Evolutionary conservation across 2,888 invertebrate genomes (phyloP).

Genomic region (Chrysomela aeneicollis): DNA sequence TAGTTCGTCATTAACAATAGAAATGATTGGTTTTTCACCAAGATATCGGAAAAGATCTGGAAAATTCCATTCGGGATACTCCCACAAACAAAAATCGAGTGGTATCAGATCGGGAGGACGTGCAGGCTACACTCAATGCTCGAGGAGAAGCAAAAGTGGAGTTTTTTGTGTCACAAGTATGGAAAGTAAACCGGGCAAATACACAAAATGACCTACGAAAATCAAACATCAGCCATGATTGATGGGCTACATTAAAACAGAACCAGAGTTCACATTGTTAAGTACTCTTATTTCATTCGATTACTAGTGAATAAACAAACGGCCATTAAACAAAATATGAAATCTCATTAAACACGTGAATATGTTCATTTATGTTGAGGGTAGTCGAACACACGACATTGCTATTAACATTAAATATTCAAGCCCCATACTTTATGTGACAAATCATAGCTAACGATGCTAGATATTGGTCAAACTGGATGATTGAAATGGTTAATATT

Average conservation of each 20-base stretch:
- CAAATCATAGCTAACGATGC: slow-evolving; percentile 25
- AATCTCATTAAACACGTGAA: slow-evolving; percentile 28
- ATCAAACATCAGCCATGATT: no score
- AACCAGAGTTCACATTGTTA: background rate
- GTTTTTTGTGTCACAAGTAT: no score
- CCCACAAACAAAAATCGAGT: background rate
- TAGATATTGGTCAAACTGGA: slow-evolving; percentile 25
- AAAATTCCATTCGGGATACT: background rate
- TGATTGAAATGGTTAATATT: slow-evolving; percentile 18
- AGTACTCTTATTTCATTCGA: slow-evolving; percentile 9
- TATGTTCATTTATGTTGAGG: slow-evolving; percentile 25
- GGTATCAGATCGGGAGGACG: background rate
- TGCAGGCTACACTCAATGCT: background rate
- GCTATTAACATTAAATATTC: slow-evolving; percentile 26
- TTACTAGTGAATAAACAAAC: slow-evolving; percentile 4
- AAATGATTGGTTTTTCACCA: no score
- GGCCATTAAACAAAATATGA: slow-evolving; percentile 28
- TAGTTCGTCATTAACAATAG: slow-evolving; percentile 3
- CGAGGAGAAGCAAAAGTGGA: no score
- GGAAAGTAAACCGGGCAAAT: no score
- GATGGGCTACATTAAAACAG: background rate
- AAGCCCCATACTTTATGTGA: slow-evolving; percentile 20
- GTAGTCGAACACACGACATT: slow-evolving; percentile 12
- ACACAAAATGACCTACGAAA: no score
- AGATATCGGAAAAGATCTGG: no score